Conservation (phyloP, 2,888 invertebrate species). For the Rambutsinella grinnellia region DNA sequence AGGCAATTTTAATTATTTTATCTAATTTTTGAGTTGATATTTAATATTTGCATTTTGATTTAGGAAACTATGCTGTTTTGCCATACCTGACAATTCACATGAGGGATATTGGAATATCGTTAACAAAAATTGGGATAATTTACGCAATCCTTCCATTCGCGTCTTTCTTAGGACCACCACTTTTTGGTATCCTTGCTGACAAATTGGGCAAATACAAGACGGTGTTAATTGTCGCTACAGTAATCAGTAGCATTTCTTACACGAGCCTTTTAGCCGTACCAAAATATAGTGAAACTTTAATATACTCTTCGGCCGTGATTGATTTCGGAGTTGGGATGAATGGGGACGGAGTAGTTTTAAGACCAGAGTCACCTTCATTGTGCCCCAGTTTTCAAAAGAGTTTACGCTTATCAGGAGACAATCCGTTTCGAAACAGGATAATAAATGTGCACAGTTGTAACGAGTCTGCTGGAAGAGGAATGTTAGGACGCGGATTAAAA, state of each 20-base stretch:
- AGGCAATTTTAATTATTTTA: slow-evolving; percentile 67
- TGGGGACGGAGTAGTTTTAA: background rate
- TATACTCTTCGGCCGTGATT: slow-evolving; percentile 79
- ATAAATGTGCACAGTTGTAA: slow-evolving; percentile 24
- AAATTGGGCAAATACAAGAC: slow-evolving; percentile 89
- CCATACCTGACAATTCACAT: slow-evolving; percentile 92
- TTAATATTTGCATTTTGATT: slow-evolving; percentile 66
- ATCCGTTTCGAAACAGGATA: background rate
- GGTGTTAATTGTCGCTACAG: slow-evolving; percentile 82
- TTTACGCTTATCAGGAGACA: background rate
- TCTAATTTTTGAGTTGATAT: background rate
- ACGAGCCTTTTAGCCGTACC: slow-evolving; percentile 84
- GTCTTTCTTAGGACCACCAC: slow-evolving; percentile 86
- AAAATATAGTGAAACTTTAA: slow-evolving; percentile 80
- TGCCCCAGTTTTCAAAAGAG: slow-evolving; percentile 2
- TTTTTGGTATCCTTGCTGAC: slow-evolving; percentile 88
- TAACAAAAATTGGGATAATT: slow-evolving; percentile 88
- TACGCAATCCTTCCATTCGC: slow-evolving; percentile 89
- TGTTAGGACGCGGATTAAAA: background rate
- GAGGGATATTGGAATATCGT: slow-evolving; percentile 88
- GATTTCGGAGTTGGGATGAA: background rate
- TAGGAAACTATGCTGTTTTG: slow-evolving; percentile 85
- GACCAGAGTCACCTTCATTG: background rate
- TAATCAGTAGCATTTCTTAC: slow-evolving; percentile 84
- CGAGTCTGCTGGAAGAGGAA: background rate